These are phyloP conservation scores for Bradysia coprophila DNA, from an alignment of 1,140 invertebrate species.

Conservation along the genomic window DNA sequence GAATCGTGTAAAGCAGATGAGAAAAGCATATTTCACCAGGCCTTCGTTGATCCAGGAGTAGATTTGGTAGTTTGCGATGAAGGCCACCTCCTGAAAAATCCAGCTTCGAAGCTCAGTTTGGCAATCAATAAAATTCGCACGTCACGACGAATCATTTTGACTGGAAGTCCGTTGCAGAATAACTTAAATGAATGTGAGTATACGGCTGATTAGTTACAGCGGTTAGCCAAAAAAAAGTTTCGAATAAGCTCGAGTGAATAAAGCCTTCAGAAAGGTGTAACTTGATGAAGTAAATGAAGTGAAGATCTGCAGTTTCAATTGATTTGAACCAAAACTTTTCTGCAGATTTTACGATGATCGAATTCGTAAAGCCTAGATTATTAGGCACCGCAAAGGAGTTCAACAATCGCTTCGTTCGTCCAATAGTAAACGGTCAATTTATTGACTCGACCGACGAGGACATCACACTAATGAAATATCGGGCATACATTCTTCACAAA, in stretches of 20 bases:
- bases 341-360: too few relatives aligned
- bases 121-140: slow-evolving; percentile 65
- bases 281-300: too few relatives aligned
- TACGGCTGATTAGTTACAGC: too few relatives aligned
- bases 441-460: slow-evolving; percentile 51
- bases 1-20: slow-evolving; percentile 46
- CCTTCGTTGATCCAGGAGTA: slow-evolving; percentile 70
- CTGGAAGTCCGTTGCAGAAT: slow-evolving; percentile 91
- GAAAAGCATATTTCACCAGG: slow-evolving; percentile 37
- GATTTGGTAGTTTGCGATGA: slow-evolving; percentile 89
- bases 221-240: too few relatives aligned
- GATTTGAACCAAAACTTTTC: too few relatives aligned
- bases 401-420: slow-evolving; percentile 33
- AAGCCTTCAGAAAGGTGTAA: too few relatives aligned
- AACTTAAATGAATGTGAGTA: slow-evolving; percentile 88
- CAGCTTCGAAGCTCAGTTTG: slow-evolving; percentile 66
- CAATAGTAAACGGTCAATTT: slow-evolving; percentile 65
- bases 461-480: slow-evolving; percentile 81
- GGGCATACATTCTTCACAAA: slow-evolving; percentile 85
- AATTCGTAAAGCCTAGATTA: slow-evolving; percentile 63
- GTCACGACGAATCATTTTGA: slow-evolving; percentile 67
- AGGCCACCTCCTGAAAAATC: slow-evolving; percentile 87
- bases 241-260: too few relatives aligned
- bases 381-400: slow-evolving; percentile 47
- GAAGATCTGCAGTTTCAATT: too few relatives aligned